Percentiles rank a stretch among this genome's conserved stretches.
phyloP scores from a whole-genome alignment of 2,113 vertebrate genomes.

The Ameiurus melas region DNA sequence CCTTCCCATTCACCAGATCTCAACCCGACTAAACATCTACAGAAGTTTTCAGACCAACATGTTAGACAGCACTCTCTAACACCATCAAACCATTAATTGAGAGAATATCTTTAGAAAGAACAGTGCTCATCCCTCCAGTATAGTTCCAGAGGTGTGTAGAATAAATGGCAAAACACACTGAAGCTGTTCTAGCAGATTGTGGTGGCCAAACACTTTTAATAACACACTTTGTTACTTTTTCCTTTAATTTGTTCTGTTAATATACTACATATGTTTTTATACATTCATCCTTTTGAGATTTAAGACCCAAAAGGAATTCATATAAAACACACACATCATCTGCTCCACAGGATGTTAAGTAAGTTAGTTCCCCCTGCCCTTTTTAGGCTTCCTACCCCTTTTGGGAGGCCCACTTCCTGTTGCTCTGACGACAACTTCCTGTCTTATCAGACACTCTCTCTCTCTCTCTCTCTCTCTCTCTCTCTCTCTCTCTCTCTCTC shows the following conservation, averaged over 20 bases:
- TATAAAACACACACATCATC: conserved; percentile 22
- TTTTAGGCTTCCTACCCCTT: conserved; percentile 39
- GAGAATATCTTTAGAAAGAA: neutral
- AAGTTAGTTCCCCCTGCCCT: conserved; percentile 28
- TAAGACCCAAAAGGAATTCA: neutral
- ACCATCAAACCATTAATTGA: neutral
- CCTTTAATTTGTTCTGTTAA: neutral
- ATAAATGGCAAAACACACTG: too few relatives aligned
- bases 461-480: neutral
- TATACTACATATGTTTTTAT: neutral
- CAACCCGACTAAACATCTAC: neutral
- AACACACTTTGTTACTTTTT: neutral
- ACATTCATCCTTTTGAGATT: neutral
- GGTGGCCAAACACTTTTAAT: neutral
- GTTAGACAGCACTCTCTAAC: neutral
- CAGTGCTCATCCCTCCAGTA: neutral
- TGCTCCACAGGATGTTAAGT: conserved; percentile 67
- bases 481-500: conserved; percentile 35
- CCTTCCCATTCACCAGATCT: neutral
- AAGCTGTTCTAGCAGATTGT: neutral
- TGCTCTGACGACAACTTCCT: conserved; percentile 68
- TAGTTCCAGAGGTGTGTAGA: neutral
- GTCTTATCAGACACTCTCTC: conserved; percentile 47
- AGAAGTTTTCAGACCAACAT: neutral
- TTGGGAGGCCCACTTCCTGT: conserved; percentile 71